These are phyloP conservation scores for Anser brachyrhynchus DNA, from an alignment of 2,113 vertebrate genomes.

Conservation along the genomic window DNA sequence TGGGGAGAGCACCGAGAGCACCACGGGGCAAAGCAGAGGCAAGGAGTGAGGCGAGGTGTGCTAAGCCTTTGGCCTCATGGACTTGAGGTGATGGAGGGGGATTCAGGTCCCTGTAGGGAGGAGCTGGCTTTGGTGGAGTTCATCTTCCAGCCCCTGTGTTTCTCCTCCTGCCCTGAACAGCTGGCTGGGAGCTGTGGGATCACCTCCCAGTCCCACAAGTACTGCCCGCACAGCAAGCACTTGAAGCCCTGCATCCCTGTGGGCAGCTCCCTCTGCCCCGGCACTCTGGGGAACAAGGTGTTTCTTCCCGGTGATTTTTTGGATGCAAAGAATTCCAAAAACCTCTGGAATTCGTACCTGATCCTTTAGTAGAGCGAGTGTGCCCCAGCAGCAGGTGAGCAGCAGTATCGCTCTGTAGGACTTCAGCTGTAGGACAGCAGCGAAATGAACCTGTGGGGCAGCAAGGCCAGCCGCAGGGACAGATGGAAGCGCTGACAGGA, in stretches of 20 bases:
- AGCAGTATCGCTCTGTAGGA: background rate
- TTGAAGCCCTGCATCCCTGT: background rate
- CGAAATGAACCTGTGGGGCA: rapidly evolving
- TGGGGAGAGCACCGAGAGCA: background rate
- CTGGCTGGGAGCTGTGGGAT: background rate
- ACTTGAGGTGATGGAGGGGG: background rate
- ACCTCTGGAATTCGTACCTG: background rate
- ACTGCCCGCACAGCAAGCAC: background rate
- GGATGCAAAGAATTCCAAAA: background rate
- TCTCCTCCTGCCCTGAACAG: background rate
- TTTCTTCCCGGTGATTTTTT: background rate
- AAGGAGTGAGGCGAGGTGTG: background rate
- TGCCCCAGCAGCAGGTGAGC: background rate
- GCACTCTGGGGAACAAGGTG: rapidly evolving
- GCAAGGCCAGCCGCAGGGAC: background rate
- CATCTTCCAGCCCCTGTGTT: background rate
- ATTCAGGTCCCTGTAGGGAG: background rate
- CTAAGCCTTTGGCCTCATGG: background rate
- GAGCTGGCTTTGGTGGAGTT: background rate
- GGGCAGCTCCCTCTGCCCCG: background rate
- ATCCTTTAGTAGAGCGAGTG: background rate
- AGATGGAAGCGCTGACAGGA: background rate
- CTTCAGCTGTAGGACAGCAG: background rate
- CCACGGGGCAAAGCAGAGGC: background rate
- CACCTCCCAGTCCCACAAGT: background rate